Evolutionary conservation across 1,140 invertebrate species (phyloP), one percentile per base, ranked within the genome.

Genomic region (Colletes latitarsis): DNA sequence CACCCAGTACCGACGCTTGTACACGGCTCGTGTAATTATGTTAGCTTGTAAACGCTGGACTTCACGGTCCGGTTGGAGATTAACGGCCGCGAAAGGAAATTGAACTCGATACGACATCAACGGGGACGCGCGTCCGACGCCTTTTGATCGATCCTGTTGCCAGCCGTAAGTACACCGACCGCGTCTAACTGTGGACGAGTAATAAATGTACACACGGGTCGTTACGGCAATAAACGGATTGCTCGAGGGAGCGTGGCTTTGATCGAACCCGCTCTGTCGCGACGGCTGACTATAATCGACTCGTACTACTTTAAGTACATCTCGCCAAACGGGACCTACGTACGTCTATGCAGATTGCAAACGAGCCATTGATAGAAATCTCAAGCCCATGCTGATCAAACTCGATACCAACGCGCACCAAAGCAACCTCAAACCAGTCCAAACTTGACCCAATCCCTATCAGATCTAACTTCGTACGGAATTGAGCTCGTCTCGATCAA

Each of bases 61-160:
- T 49, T 6, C 9, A 6, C n/a, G n/a, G 4, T 12, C 8, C 15
- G n/a, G 17, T 19, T 3, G 9, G 41, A n/a, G n/a, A 49, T 19
- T 10, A 43, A 49, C 10, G 4, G 4, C 57, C 8, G 57, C 1
- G 19, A 57, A 57, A 70, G 68, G 52, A 55, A 70, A 70, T 53
- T 53, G 21, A 39, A 69, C 21, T 55, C 8, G 17, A 69, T 55
- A 3, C 8, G 15, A 43, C 21, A 30, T 30, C 6, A 69, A 8
- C n/a, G 21, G 30, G 19, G 52, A 69, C 9, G 49, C 1, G 9
- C 17, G 46, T 68, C 19, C 19, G 15, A 43, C 14, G 15, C 4
- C 15, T 72, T 71, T 60, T 72, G 39, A 72, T 72, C 41, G 55
- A 72, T 72, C 10, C 66, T 15, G 3, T 12, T 8, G 9, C 14